Base-by-base conservation (phyloP, 2,888 invertebrate species). In the Eilema caniola region DNA sequence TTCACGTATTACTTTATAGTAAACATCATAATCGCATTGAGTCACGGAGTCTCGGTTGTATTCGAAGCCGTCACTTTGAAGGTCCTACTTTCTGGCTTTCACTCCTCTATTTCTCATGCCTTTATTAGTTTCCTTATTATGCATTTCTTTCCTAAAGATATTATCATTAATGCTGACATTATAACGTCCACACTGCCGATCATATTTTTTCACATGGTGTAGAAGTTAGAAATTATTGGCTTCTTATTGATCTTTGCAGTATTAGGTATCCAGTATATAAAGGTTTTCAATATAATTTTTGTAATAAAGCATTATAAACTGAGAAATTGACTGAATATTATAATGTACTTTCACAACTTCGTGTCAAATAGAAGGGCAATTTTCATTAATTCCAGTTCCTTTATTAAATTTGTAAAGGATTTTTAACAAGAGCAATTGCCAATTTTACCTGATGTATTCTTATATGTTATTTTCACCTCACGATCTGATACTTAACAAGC, bases 401-500 rank as follows among this genome's bases (percentile, higher is more conserved):
- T 78, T 75, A 61, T 67, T 62, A 47, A 12, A 37, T 7, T 28
- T 76, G 75, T 76, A 82, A 71, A 73, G 67, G 66, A 66, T 68
- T 78, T 66, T 82, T 82, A 80, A 80, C 78, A 74, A 77, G 78
- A 59, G 70, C 62, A 59, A 72, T 73, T 70, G 60, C 60, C 60
- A 76, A 70, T 76, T 75, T 74, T 37, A 20, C 56, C 53, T 63
- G 59, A 68, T 70, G 71, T 73, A 75, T 66, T 76, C 71, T 70
- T 67, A 60, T 72, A 60, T 31, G 66, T 71, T 70, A 73, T 76
- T 80, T 82, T 82, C 76, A 71, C 79, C 73, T 76, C 80, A 82
- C 83, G 79, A 84, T 70, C 75, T 73, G 53, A n/a, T 66, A 72
- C 75, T 77, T 87, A 88, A 89, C 88, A 84, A 89, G 88, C 85